These are phyloP conservation scores for Australoheros facetus DNA, from an alignment of 2,797 vertebrate genomes.

Conservation along the genomic window DNA sequence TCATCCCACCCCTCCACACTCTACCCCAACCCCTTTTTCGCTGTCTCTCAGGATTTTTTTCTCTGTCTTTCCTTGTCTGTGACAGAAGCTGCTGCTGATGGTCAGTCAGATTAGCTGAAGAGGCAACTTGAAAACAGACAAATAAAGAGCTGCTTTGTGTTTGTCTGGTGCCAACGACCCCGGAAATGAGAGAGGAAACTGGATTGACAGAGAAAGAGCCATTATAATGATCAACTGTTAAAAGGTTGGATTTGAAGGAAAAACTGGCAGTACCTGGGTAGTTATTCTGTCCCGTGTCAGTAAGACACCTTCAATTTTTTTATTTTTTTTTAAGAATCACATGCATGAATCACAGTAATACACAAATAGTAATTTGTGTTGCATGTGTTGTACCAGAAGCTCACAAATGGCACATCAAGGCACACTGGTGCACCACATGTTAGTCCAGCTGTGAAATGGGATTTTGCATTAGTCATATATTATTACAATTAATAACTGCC, in stretches of 20 bases:
- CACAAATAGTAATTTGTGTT: background rate
- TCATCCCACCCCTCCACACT: slow-evolving; percentile 25
- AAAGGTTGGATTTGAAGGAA: background rate
- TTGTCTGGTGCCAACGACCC: slow-evolving; percentile 14
- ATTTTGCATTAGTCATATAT: background rate
- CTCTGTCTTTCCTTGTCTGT: slow-evolving; percentile 42
- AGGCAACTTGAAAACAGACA: slow-evolving; percentile 46
- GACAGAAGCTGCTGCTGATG: slow-evolving; percentile 64
- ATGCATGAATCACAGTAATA: too few species aligned
- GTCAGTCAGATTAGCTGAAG: slow-evolving; percentile 60
- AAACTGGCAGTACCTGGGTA: background rate
- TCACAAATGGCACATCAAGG: background rate
- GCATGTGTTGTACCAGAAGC: background rate
- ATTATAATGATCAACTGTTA: slow-evolving; percentile 19
- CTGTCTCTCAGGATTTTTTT: slow-evolving; percentile 41
- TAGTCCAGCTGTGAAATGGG: background rate
- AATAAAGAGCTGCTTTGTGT: slow-evolving; percentile 68
- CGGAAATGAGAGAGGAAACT: slow-evolving; percentile 55
- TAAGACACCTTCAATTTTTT: too few species aligned
- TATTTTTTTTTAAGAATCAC: too few species aligned
- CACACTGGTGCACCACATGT: background rate
- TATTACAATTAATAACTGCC: background rate
- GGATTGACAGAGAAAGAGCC: slow-evolving; percentile 15
- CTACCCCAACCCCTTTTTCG: slow-evolving; percentile 3
- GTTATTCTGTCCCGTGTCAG: background rate